Evolutionary conservation across 2,797 vertebrate genomes (phyloP), one percentile per base, ranked within the genome.

Genomic region (Fundulus diaphanus): DNA sequence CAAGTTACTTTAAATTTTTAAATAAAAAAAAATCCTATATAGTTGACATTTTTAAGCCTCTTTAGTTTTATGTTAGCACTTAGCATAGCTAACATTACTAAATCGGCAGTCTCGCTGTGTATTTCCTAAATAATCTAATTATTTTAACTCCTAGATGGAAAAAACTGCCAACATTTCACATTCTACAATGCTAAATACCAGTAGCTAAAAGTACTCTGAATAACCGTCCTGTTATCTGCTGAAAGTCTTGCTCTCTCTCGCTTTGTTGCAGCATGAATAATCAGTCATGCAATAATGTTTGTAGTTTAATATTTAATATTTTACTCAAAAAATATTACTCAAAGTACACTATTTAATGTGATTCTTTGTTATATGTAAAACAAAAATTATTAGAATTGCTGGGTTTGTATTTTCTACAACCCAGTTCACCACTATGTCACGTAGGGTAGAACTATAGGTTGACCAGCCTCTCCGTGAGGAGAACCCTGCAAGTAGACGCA

Each of bases 401-500:
- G 15, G 20, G 46, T 16, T 48, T 48, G 2, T 48, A 18, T 44
- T 27, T 54, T 54, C 20, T 56, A 6, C 4, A 12, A 24, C 59
- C 18, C 40, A 66, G 63, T 27, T 66, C 15, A 20, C 31, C 29
- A 5, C 16, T 15, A 3, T 27, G 2, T 18, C 61, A 65, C 48
- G 18, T 35, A 18, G 56, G 6, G 1, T 44, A 40, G 74, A 49
- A 31, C 59, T 40, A 2, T 59, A 22, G 67, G 46, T 56, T 76
- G 52, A 51, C 37, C 40, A 37, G 46, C 80, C 77, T 86, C 88
- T 85, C 85, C 67, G 8, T 54, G 73, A 74, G 73, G 79, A 0
- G 46, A 70, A 70, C 83, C 83, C 76, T 52, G 74, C 68, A 33
- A 29, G 63, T 78, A 80, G 75, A 78, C 56, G 78, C 72, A 49